Percentiles rank a stretch among this genome's conserved stretches.
phyloP scores from a whole-genome alignment of 64 coral and sea anemone genomes.

The Dendronephthya gigantea region DNA sequence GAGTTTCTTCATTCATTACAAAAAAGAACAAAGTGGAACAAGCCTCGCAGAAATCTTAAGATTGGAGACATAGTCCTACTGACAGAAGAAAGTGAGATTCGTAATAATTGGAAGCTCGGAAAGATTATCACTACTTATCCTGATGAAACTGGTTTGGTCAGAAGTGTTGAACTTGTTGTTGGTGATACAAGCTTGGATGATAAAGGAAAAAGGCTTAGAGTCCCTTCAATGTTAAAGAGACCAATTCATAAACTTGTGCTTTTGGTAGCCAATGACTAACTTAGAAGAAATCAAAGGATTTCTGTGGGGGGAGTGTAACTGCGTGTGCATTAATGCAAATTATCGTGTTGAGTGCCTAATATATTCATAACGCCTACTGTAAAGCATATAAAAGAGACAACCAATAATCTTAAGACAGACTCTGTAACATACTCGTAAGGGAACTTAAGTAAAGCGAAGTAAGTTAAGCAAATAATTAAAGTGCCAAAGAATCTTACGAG shows the following conservation, averaged over 20 bases:
- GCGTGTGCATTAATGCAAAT: no score
- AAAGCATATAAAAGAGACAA: no score
- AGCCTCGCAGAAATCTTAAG: not conserved
- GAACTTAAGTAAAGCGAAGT: no score
- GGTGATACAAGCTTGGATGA: not conserved
- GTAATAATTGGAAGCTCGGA: slow-evolving; percentile 6
- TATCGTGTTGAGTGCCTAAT: no score
- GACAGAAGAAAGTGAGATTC: not conserved
- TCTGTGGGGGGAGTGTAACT: no score
- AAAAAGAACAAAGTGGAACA: slow-evolving; percentile 14
- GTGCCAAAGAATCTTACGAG: no score
- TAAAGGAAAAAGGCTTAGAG: not conserved
- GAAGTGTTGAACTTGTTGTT: not conserved
- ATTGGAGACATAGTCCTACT: slow-evolving; percentile 14
- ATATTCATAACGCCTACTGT: no score
- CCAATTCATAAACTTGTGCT: not conserved
- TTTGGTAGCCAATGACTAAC: not conserved
- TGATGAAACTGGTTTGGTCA: not conserved
- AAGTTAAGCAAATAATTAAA: no score
- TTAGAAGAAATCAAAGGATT: no score
- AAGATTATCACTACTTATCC: not conserved
- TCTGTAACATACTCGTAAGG: no score
- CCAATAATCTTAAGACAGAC: no score
- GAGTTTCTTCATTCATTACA: slow-evolving; percentile 18
- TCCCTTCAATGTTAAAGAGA: not conserved